Conservation (phyloP, 2,888 invertebrate species). For the Diaphora mendica region DNA sequence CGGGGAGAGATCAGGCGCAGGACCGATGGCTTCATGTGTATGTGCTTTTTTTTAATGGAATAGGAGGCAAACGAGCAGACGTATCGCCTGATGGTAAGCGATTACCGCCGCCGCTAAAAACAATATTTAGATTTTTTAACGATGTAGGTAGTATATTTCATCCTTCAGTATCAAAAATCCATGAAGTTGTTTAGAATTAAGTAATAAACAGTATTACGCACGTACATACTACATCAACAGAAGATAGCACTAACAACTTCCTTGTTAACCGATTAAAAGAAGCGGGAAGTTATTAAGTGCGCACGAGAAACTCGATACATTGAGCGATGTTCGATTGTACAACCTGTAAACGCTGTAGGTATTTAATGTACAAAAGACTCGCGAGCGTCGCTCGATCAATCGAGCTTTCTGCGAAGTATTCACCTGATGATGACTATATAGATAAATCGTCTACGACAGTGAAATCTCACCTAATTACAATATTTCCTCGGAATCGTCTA, state of each 20-base stretch:
- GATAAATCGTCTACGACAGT: background rate
- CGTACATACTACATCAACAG: background rate
- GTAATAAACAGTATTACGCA: background rate
- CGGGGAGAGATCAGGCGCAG: no score
- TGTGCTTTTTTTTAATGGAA: no score
- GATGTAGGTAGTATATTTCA: no score
- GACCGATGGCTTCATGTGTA: no score
- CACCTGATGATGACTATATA: background rate
- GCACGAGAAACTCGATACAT: background rate
- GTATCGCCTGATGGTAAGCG: no score
- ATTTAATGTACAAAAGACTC: background rate
- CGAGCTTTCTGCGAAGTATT: background rate
- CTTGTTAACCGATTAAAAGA: no score
- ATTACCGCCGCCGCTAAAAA: no score
- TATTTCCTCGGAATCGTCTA: background rate
- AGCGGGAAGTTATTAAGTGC: no score
- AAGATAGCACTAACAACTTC: no score
- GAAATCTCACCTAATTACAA: slow-evolving; percentile 1
- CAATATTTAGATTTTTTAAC: no score
- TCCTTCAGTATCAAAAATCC: no score
- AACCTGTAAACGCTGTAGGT: background rate
- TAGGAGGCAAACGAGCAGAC: no score
- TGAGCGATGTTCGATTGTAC: background rate
- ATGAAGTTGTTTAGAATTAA: background rate
- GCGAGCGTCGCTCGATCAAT: background rate